These are phyloP conservation scores for Corythornis vintsioides DNA, from an alignment of 2,113 vertebrate genomes.

Conservation along the genomic window DNA sequence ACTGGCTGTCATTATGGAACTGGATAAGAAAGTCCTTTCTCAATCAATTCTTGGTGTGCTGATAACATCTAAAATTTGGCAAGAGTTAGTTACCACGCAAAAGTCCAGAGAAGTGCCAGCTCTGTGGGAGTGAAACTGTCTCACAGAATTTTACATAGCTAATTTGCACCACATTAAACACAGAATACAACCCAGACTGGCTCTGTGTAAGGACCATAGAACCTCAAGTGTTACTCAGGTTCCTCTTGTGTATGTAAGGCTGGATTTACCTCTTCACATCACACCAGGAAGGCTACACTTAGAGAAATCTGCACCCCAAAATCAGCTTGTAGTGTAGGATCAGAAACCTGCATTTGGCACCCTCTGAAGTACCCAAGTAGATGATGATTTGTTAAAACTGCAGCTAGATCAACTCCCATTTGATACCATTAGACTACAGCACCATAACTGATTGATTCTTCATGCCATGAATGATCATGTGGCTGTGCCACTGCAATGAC, in stretches of 20 bases:
- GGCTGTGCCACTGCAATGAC: background rate
- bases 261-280: background rate
- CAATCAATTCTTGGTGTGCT: background rate
- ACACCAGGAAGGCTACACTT: background rate
- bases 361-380: background rate
- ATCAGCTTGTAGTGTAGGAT: background rate
- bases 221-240: background rate
- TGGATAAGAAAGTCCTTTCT: background rate
- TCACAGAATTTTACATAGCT: accelerated
- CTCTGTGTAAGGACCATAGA: background rate
- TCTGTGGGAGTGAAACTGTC: background rate
- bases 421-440: background rate
- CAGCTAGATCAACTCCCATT: background rate
- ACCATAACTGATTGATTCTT: background rate
- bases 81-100: background rate
- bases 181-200: background rate
- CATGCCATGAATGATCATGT: background rate
- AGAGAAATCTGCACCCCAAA: background rate
- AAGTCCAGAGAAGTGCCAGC: background rate
- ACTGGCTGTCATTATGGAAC: background rate
- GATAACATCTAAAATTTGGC: background rate
- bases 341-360: background rate
- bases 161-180: background rate
- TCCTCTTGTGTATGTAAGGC: background rate
- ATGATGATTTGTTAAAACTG: background rate